These are phyloP conservation scores for Charaxes varanes DNA, from an alignment of 1,140 invertebrate species.

Conservation along the genomic window DNA sequence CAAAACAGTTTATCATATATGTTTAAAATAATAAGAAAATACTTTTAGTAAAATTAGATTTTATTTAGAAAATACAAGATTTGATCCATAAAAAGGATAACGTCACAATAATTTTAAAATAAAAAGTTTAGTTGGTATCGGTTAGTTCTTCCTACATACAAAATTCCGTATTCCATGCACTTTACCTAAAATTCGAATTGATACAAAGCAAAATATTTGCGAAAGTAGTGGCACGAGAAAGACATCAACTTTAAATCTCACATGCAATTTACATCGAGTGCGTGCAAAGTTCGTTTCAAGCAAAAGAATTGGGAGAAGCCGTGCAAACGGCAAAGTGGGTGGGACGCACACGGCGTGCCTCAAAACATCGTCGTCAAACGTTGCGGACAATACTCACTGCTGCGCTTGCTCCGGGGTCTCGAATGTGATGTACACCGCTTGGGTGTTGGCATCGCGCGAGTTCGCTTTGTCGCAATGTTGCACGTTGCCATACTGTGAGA, in stretches of 20 bases:
- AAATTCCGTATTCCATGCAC: conserved; percentile 11
- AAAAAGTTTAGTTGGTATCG: too few species aligned
- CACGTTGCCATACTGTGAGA: conserved; percentile 86
- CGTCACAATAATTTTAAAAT: too few species aligned
- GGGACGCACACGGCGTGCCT: conserved; percentile 1
- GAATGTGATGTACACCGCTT: conserved; percentile 89
- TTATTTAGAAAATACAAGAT: too few species aligned
- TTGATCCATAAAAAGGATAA: too few species aligned
- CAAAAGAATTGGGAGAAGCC: conserved; percentile 9
- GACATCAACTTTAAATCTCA: conserved; percentile 11
- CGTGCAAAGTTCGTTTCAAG: conserved; percentile 8
- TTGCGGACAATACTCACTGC: conserved; percentile 81
- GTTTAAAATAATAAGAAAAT: too few species aligned
- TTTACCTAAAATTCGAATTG: conserved; percentile 12
- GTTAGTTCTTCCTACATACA: too few species aligned
- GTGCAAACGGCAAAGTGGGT: conserved; percentile 19
- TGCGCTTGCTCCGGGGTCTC: conserved; percentile 91
- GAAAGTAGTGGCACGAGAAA: conserved; percentile 7
- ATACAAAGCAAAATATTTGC: conserved; percentile 10
- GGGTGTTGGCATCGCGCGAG: conserved; percentile 84
- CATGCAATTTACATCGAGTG: conserved; percentile 9
- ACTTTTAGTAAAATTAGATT: too few species aligned
- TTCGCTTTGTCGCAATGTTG: conserved; percentile 89
- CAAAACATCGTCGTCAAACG: conserved; percentile 13
- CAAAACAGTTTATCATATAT: too few species aligned